Percentiles rank a stretch among this genome's conserved stretches.
Conservation (phyloP, 1,140 invertebrate species). For the Sinella curviseta region DNA sequence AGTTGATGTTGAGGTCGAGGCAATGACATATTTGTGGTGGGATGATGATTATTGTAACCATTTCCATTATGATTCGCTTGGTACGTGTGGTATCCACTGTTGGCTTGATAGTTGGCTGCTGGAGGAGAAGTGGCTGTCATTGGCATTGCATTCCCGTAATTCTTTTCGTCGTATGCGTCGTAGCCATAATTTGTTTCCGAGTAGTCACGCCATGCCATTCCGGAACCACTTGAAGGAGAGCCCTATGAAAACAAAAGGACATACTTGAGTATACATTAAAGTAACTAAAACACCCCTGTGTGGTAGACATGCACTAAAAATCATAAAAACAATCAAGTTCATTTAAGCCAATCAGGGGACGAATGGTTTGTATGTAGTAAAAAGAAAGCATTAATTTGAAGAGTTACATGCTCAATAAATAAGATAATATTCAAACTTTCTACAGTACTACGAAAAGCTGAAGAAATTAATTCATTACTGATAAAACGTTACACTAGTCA, state of each 20-base stretch:
- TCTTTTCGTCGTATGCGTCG: slow-evolving; percentile 48
- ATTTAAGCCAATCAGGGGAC: no score
- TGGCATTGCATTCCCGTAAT: slow-evolving; percentile 37
- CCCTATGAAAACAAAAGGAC: slow-evolving; percentile 30
- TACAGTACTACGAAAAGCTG: no score
- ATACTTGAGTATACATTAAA: slow-evolving; percentile 7
- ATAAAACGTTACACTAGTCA: no score
- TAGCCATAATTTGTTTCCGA: slow-evolving; percentile 48
- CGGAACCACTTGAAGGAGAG: slow-evolving; percentile 43
- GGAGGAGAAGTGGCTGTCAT: slow-evolving; percentile 31
- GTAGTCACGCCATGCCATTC: slow-evolving; percentile 48
- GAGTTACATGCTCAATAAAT: no score
- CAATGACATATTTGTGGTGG: slow-evolving; percentile 35
- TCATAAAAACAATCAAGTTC: no score
- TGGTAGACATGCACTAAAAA: no score
- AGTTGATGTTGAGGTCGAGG: slow-evolving; percentile 33
- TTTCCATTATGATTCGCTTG: slow-evolving; percentile 5
- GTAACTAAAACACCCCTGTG: not conserved
- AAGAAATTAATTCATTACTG: no score
- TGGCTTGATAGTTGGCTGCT: not conserved
- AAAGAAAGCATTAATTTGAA: no score
- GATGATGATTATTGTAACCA: slow-evolving; percentile 29
- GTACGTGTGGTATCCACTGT: not conserved
- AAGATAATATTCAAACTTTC: no score
- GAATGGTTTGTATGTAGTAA: no score